Evolutionary conservation across 2,113 vertebrate species (phyloP).

Genomic region (Oreochromis aureus): DNA sequence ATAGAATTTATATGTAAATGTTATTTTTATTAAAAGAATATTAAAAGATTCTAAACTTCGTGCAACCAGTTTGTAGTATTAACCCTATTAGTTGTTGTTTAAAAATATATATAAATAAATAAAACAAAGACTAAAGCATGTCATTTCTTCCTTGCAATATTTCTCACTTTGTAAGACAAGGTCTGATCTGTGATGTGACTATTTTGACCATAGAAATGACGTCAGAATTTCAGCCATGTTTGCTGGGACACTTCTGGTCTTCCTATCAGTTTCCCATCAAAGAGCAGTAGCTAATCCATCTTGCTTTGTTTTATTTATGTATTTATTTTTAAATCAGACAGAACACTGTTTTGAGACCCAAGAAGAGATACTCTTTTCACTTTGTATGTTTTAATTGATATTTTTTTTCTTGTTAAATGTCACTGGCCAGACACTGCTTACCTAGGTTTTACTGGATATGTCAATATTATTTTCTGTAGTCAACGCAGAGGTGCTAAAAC

Average conservation of each 20-base stretch:
- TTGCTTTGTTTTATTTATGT: not conserved
- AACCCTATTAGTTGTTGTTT: not conserved
- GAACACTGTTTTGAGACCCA: not conserved
- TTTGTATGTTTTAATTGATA: not conserved
- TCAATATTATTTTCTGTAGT: not conserved
- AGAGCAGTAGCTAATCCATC: not conserved
- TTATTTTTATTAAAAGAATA: not conserved
- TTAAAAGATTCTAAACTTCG: not conserved
- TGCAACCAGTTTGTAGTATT: not conserved
- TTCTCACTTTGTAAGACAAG: not conserved
- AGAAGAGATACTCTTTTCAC: not conserved
- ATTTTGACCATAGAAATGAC: not conserved
- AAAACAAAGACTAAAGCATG: not conserved
- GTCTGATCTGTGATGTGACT: not conserved
- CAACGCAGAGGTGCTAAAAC: not conserved
- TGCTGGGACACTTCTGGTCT: not conserved
- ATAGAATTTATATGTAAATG: not conserved
- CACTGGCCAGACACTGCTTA: not conserved
- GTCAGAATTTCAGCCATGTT: not conserved
- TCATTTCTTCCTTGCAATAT: not conserved
- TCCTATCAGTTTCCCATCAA: not conserved
- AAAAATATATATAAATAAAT: not conserved
- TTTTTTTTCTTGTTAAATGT: not conserved
- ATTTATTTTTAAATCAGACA: not conserved
- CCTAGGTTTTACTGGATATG: not conserved